Evolutionary conservation across 92 coral and sea anemone genomes (phyloP).

Genomic region (Actinostola sp.): DNA sequence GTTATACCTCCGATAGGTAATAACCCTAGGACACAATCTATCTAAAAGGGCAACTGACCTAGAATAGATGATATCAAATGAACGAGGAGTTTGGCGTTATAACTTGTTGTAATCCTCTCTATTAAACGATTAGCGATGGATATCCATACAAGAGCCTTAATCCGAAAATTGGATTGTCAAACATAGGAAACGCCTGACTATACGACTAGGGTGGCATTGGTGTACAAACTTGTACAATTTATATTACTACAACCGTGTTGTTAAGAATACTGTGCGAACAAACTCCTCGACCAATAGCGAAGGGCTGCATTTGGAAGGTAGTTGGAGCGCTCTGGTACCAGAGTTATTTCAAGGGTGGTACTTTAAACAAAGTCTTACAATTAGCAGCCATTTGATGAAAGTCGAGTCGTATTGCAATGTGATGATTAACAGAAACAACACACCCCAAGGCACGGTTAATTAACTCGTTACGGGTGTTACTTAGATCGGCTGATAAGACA

Average conservation of each 20-base stretch:
- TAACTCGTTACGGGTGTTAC: constrained; percentile 65
- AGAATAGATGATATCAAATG: constrained; percentile 32
- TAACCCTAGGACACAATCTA: constrained; percentile 10
- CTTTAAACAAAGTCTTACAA: constrained; percentile 66
- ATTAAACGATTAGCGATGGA: constrained; percentile 45
- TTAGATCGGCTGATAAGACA: constrained; percentile 53
- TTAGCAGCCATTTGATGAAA: constrained; percentile 73
- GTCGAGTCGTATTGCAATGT: constrained; percentile 48
- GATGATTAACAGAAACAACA: constrained; percentile 39
- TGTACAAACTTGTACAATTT: constrained; percentile 21
- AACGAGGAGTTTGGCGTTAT: constrained; percentile 22
- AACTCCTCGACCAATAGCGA: no score
- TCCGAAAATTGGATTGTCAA: constrained; percentile 57
- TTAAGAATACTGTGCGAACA: no score
- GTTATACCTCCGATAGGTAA: constrained; percentile 15
- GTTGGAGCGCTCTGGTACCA: background rate
- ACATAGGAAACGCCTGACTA: constrained; percentile 33
- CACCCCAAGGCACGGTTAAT: constrained; percentile 48
- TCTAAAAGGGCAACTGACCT: constrained; percentile 17
- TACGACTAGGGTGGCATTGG: constrained; percentile 20
- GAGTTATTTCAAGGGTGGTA: constrained; percentile 22
- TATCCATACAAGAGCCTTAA: constrained; percentile 28
- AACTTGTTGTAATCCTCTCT: constrained; percentile 59
- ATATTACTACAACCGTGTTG: no score
- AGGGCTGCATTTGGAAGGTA: no score